Base-by-base conservation (phyloP, 2,113 vertebrate species). In the Symphodus melops region DNA sequence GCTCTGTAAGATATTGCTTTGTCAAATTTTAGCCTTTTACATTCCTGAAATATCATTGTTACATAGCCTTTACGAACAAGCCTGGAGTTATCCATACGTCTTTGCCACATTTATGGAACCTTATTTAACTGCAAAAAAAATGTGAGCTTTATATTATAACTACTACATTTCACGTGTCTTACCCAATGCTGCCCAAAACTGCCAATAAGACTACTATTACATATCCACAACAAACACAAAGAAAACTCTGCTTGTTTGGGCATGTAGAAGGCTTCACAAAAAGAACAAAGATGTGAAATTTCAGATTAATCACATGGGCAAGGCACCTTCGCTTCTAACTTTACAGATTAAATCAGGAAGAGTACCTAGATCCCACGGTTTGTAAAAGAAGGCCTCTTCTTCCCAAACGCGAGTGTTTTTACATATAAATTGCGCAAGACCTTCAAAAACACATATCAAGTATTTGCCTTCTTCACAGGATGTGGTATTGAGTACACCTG, bases 401-500 rank as follows among this genome's bases (percentile, higher is more conserved):
- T 36, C 17, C n/a, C 20, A 44, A 64, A 54, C 64, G 21, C 65
- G 19, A 79, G 67, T 51, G 48, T 68, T 79, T 81, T 82, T 72
- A 82, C 70, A 61, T 37, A 49, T 39, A 60, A 77, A 49, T 46
- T 54, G 41, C 53, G 54, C 72, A 62, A 83, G 80, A 48, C 46
- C 41, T 16, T 79, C 70, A 77, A 83, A 81, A 83, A 74, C 46
- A 75, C 68, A 85, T 79, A 81, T 71, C 83, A 74, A 67, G 33
- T 55, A 46, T 61, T 77, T 77, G 86, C 52, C 19, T 59, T 19
- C 68, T 68, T 75, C 11, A 69, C 33, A 59, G 62, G 48, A 49
- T 9, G 39, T 79, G 54, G n/a, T 72, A 11, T 51, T 13, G 52
- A 46, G 33, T 51, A 65, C 58, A 75, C 48, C 66, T 76, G 25